Percentiles rank a stretch among this genome's conserved stretches.
These are phyloP conservation scores for Dipus sagitta DNA, from an alignment of 2,797 vertebrate genomes.

Conservation along the genomic window DNA sequence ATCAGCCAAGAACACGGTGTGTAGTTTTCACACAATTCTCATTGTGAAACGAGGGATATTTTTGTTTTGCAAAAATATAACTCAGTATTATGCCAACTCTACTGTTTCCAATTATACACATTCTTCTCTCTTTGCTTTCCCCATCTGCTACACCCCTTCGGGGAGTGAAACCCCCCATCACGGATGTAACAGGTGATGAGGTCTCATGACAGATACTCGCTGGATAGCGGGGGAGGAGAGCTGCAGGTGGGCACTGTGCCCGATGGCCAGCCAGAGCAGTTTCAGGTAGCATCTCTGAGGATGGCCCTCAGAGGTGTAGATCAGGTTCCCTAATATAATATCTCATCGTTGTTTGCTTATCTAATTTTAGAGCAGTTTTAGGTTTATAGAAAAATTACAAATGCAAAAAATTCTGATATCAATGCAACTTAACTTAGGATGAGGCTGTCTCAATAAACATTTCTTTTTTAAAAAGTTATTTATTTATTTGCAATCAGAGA, in stretches of 20 bases:
- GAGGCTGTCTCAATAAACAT: neutral
- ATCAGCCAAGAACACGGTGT: neutral
- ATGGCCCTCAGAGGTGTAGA: neutral
- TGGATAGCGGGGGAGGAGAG: no score
- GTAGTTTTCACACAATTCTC: neutral
- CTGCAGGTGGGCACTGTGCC: fast-evolving
- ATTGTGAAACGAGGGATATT: neutral
- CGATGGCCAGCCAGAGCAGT: no score
- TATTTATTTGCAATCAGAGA: no score
- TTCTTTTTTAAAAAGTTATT: no score
- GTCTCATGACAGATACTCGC: no score
- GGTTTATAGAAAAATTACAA: neutral
- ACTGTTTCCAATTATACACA: neutral
- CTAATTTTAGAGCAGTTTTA: conserved; percentile 5
- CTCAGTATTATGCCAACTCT: neutral
- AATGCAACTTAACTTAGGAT: neutral
- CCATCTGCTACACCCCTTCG: neutral
- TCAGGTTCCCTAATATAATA: no score
- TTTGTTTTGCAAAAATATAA: neutral
- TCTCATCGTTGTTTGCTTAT: neutral
- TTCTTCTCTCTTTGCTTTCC: neutral
- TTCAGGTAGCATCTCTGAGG: neutral
- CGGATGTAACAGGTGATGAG: neutral
- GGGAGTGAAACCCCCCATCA: neutral
- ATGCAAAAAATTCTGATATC: neutral